phyloP scores from a whole-genome alignment of 1,140 invertebrate species.

The Zaprionus inermis region DNA sequence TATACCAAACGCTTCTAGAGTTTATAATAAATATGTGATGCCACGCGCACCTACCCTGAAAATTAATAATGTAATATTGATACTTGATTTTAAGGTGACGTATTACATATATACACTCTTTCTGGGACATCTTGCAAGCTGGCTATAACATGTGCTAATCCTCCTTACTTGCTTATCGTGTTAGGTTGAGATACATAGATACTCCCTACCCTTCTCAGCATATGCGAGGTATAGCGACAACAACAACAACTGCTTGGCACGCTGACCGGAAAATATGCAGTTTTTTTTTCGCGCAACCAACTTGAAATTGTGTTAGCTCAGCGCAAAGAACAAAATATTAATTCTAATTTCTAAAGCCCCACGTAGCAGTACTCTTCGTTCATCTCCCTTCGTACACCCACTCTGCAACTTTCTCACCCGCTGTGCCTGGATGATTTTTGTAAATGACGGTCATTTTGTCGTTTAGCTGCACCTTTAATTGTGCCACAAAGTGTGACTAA shows the following conservation, averaged over 20 bases:
- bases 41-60: too few species aligned
- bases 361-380: conserved; percentile 32
- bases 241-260: conserved; percentile 24
- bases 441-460: conserved; percentile 50
- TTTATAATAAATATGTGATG: too few species aligned
- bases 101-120: too few species aligned
- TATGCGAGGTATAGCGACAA: conserved; percentile 10
- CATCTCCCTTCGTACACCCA: not conserved
- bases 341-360: conserved; percentile 73
- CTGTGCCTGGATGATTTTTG: conserved; percentile 6
- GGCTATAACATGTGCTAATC: too few species aligned
- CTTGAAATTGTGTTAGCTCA: conserved; percentile 78
- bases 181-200: too few species aligned
- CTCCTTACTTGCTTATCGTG: too few species aligned
- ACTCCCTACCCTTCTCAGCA: not conserved
- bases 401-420: not conserved
- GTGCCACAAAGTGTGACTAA: conserved; percentile 49
- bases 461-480: conserved; percentile 70
- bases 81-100: too few species aligned
- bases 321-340: conserved; percentile 69
- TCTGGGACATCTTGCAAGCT: too few species aligned
- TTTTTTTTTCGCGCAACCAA: conserved; percentile 65
- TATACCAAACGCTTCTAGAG: too few species aligned
- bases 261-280: conserved; percentile 69
- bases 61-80: too few species aligned